Percentiles rank a stretch among this genome's conserved stretches.
Conservation (phyloP, 2,113 vertebrate genomes). For the Eidolon helvum region DNA sequence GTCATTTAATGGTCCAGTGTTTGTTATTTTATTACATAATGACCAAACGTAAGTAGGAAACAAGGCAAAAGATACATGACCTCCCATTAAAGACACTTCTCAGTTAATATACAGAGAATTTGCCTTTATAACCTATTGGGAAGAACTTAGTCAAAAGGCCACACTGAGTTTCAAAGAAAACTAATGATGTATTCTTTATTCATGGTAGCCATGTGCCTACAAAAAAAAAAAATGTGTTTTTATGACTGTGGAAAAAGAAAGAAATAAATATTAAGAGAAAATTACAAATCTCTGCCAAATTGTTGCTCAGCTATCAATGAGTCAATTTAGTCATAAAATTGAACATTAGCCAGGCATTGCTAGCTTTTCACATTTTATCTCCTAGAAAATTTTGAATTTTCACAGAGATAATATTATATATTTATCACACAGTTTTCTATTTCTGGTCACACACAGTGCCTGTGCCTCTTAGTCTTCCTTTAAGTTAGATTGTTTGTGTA, state of each 20-base stretch:
- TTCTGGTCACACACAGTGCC: not conserved
- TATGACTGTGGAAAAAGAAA: not conserved
- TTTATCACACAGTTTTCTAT: not conserved
- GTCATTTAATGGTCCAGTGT: not conserved
- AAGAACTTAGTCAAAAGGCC: not conserved
- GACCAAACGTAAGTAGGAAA: not conserved
- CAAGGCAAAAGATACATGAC: not conserved
- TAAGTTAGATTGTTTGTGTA: not conserved
- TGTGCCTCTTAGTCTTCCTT: not conserved
- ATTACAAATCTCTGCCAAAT: not conserved
- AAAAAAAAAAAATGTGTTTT: not conserved
- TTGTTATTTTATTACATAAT: not conserved
- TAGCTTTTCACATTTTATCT: not conserved
- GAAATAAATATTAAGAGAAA: not conserved
- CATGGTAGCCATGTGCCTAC: not conserved
- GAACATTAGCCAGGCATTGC: not conserved
- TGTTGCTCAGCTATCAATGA: not conserved
- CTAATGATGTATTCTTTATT: not conserved
- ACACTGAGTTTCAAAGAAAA: not conserved
- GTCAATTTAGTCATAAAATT: not conserved
- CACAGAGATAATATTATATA: not conserved
- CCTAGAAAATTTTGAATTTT: not conserved
- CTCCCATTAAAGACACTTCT: not conserved
- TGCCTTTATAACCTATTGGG: not conserved
- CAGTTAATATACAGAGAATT: not conserved